Conservation (phyloP, 2,797 vertebrate genomes). For the Gymnothorax javanicus region DNA sequence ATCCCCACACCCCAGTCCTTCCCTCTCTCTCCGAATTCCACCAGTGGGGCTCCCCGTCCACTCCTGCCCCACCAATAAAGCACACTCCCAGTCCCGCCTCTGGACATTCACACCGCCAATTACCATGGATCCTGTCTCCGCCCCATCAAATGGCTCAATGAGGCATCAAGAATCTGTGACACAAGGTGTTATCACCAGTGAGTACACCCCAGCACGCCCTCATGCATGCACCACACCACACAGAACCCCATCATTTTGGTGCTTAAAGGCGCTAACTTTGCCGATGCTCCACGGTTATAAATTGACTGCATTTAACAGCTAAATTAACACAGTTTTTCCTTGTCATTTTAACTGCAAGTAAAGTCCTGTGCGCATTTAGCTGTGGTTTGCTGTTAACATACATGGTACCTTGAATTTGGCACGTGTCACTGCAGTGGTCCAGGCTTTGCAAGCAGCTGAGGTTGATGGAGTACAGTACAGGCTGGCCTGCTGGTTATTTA, state of each 20-base stretch:
- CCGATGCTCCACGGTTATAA: background rate
- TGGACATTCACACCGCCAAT: background rate
- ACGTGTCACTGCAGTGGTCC: too few relatives aligned
- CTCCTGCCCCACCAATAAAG: constrained; percentile 40
- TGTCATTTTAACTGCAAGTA: too few relatives aligned
- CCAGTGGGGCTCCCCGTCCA: constrained; percentile 21
- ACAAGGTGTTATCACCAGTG: constrained; percentile 29
- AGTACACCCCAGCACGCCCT: constrained; percentile 20
- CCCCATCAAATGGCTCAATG: background rate
- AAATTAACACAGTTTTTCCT: too few relatives aligned
- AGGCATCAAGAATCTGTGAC: constrained; percentile 15
- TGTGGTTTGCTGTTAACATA: too few relatives aligned
- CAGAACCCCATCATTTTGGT: background rate
- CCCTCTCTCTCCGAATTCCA: background rate
- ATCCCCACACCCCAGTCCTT: constrained; percentile 22
- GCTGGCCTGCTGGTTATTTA: too few relatives aligned
- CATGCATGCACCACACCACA: background rate
- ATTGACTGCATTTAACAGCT: too few relatives aligned
- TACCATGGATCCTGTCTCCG: constrained; percentile 25
- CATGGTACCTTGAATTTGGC: too few relatives aligned
- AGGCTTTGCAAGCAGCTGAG: too few relatives aligned
- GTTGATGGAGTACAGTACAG: too few relatives aligned
- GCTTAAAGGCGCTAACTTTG: background rate
- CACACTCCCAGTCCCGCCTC: constrained; percentile 51
- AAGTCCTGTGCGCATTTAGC: too few relatives aligned